These are phyloP conservation scores for Ptychoptera albimana DNA, from an alignment of 2,888 invertebrate species.

Conservation along the genomic window DNA sequence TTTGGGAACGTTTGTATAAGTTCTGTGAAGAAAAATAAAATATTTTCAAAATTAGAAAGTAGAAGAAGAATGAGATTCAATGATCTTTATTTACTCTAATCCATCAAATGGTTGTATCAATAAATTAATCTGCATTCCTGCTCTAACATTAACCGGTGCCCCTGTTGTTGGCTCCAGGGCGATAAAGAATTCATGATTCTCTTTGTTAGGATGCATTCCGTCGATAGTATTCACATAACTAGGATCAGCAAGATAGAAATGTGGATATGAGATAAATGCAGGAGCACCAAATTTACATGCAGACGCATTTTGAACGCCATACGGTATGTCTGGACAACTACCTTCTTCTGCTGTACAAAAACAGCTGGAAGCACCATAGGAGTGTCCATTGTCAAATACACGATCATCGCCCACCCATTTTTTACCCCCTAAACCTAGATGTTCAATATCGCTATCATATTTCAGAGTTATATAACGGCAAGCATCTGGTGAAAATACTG, in stretches of 20 bases:
- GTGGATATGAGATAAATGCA: constrained; percentile 65
- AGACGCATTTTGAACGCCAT: constrained; percentile 57
- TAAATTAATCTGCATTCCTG: constrained; percentile 58
- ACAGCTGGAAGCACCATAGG: constrained; percentile 41
- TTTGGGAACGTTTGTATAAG: constrained; percentile 35
- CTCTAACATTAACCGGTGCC: constrained; percentile 56
- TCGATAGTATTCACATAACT: constrained; percentile 42
- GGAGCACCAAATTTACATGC: constrained; percentile 63
- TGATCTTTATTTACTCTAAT: neutral
- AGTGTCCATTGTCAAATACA: constrained; percentile 56
- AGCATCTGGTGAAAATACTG: constrained; percentile 59
- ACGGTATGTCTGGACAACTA: constrained; percentile 30
- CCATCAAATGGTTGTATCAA: neutral
- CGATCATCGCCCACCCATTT: constrained; percentile 38
- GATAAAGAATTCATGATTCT: constrained; percentile 47
- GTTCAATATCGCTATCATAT: constrained; percentile 11
- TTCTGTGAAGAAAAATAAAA: constrained; percentile 28
- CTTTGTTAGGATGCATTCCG: constrained; percentile 48
- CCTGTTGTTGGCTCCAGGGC: constrained; percentile 61
- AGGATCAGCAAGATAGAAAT: constrained; percentile 60
- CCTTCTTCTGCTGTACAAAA: constrained; percentile 40
- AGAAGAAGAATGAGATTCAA: no score
- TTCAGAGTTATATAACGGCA: constrained; percentile 47
- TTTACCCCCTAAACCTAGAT: constrained; percentile 19
- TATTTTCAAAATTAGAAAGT: neutral